Base-by-base conservation (phyloP, 2,113 vertebrate genomes). In the Pleuronectes platessa region DNA sequence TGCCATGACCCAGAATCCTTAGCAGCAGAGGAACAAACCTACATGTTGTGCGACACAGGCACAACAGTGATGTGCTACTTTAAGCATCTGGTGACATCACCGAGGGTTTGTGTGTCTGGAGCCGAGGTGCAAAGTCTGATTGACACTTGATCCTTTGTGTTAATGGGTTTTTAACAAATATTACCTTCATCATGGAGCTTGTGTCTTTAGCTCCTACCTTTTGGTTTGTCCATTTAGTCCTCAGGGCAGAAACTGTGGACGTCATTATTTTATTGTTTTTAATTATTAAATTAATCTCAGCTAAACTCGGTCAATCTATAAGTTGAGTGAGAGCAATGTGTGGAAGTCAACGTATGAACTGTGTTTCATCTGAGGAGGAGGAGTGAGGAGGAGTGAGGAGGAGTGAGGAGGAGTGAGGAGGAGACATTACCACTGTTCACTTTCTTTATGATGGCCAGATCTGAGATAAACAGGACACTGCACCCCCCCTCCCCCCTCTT, bases 381-480 rank as follows among this genome's bases (percentile, higher is more conserved):
- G 4, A 56, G 69, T 45, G 37, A 24, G 24, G 24, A 24, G 2
- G 24, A 24, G 2, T 24, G 24, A 24, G 24, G 63, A 76, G 24
- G 35, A 26, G 2, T n/a, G n/a, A 24, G 24, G 24, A 24, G 2
- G 24, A 24, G 2, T 24, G 24, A 24, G 24, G 63, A 76, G 24
- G 35, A 26, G 2, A 31, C n/a, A 47, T 64, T 24, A 47, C 59
- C 42, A 65, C 26, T 42, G 61, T 78, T 5, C 17, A 58, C 73
- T 54, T 56, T 76, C 68, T 75, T 71, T 55, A 60, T 74, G 67
- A 79, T 78, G 87, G 58, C 51, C 73, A 68, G 63, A 71, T 73
- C 68, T 66, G 76, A 81, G 73, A 76, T 83, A 91, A 90, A 89
- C 86, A 87, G 86, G 88, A 88, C 89, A 86, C 74, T 70, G 75